Percentiles rank a stretch among this genome's conserved stretches.
phyloP scores from a whole-genome alignment of 2,113 vertebrate species.

The Cichladusa arquata region DNA sequence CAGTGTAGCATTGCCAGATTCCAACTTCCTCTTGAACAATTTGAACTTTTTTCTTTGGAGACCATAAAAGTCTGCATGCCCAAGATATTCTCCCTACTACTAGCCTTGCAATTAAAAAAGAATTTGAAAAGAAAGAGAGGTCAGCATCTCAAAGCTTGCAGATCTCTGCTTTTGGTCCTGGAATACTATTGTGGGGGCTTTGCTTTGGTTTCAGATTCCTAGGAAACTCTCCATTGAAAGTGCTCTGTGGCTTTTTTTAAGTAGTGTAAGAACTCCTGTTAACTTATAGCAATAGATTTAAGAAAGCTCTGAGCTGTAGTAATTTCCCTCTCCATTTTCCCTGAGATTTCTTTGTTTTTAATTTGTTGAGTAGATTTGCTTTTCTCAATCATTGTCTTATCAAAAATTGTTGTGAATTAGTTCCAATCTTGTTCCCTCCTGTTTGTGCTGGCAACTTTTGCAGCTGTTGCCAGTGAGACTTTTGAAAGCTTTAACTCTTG shows the following conservation, averaged over 20 bases:
- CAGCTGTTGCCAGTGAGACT: not conserved
- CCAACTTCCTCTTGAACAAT: not conserved
- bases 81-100: not conserved
- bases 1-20: not conserved
- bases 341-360: not conserved
- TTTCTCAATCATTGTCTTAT: not conserved
- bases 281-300: not conserved
- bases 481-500: not conserved
- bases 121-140: not conserved
- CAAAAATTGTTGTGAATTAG: not conserved
- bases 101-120: conserved; percentile 8
- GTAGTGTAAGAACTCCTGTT: not conserved
- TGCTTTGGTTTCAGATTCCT: not conserved
- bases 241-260: not conserved
- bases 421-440: not conserved
- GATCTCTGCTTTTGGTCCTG: not conserved
- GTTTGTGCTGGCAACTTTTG: not conserved
- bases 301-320: not conserved
- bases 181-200: not conserved
- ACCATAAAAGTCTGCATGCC: not conserved
- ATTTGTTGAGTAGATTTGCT: not conserved
- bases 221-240: not conserved
- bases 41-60: not conserved
- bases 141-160: not conserved
- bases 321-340: not conserved